Evolutionary conservation across 2,113 vertebrate species (phyloP).

Genomic region (Zosterops japonicus): DNA sequence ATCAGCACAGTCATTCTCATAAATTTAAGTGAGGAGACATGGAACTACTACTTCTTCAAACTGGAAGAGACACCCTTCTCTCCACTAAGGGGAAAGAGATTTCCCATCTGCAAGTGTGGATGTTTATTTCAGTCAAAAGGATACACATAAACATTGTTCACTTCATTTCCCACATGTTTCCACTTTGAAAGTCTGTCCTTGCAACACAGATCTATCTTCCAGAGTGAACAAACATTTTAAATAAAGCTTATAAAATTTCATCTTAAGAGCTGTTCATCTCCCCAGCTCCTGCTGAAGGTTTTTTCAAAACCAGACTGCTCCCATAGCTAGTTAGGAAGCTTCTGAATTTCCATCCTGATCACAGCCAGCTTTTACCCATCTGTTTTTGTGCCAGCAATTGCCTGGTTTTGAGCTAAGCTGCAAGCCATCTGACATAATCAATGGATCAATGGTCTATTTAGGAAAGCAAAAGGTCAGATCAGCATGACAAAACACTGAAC

Average conservation of each 20-base stretch:
- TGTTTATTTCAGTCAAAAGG: background rate
- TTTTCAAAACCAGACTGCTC: background rate
- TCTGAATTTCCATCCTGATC: background rate
- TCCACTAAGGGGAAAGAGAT: background rate
- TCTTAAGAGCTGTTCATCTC: background rate
- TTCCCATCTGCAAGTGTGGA: background rate
- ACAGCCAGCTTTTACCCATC: background rate
- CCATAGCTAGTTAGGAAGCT: background rate
- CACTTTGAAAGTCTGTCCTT: background rate
- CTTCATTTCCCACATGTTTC: background rate
- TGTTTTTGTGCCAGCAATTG: background rate
- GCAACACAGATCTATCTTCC: background rate
- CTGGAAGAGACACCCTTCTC: background rate
- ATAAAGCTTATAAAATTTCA: background rate
- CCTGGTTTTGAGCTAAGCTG: constrained; percentile 10
- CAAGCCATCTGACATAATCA: background rate
- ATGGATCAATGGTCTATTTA: constrained; percentile 1
- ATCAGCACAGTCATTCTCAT: background rate
- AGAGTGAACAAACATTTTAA: background rate
- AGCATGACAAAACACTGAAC: background rate
- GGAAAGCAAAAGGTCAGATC: constrained; percentile 21
- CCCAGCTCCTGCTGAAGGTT: background rate
- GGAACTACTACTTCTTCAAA: background rate
- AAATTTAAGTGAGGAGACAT: background rate
- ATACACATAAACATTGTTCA: background rate